Percentiles rank a stretch among this genome's conserved stretches.
These are phyloP conservation scores for Ranitomeya imitator DNA, from an alignment of 2,113 vertebrate species.

Conservation along the genomic window DNA sequence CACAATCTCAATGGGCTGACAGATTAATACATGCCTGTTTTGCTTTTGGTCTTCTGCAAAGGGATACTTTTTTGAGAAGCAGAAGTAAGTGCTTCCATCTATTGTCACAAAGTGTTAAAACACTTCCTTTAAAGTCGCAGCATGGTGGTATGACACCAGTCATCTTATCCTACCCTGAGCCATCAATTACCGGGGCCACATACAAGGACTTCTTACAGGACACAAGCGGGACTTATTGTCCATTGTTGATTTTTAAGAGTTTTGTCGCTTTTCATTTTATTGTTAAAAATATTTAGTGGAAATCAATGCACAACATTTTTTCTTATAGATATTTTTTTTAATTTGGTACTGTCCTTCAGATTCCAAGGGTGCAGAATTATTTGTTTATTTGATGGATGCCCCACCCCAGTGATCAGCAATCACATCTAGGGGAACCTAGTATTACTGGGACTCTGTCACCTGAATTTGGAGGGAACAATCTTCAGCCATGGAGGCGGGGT, in stretches of 20 bases:
- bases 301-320: neutral
- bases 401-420: too few species aligned
- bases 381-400: neutral
- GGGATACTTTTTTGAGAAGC: constrained; percentile 41
- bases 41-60: constrained; percentile 34
- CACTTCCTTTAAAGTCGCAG: constrained; percentile 28
- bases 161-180: neutral
- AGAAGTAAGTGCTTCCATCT: constrained; percentile 52
- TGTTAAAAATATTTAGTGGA: neutral
- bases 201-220: neutral
- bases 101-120: constrained; percentile 53
- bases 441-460: too few species aligned
- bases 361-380: too few species aligned
- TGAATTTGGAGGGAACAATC: too few species aligned
- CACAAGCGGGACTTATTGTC: neutral
- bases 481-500: too few species aligned
- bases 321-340: neutral
- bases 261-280: neutral
- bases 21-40: constrained; percentile 50
- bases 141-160: constrained; percentile 17
- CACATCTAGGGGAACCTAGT: neutral
- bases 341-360: neutral
- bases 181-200: constrained; percentile 7
- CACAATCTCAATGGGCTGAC: constrained; percentile 19
- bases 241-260: neutral